These are phyloP conservation scores for Pseudochirops corinnae DNA, from an alignment of 2,797 vertebrate genomes.

Conservation along the genomic window DNA sequence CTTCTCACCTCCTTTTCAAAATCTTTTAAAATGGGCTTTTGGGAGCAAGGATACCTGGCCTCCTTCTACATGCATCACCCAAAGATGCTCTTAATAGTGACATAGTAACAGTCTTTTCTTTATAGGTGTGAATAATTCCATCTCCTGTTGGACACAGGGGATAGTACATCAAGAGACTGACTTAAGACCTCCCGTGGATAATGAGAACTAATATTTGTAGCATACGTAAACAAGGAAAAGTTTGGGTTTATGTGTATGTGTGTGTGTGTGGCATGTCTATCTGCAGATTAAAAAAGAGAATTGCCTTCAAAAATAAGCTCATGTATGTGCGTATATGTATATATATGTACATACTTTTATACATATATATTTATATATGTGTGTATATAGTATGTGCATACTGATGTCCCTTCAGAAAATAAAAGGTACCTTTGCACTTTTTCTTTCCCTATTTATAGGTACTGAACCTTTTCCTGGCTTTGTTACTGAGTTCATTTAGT, in stretches of 20 bases:
- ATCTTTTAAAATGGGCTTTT: not conserved
- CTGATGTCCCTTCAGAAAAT: not conserved
- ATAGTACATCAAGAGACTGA: accelerated
- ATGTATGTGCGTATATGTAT: not conserved
- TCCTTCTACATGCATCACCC: not conserved
- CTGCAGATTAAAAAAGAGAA: not conserved
- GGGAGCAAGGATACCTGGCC: not conserved
- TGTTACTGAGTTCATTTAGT: conserved; percentile 97
- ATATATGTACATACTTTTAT: not conserved
- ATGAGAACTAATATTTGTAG: not conserved
- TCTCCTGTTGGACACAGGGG: not conserved
- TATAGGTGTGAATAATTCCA: not conserved
- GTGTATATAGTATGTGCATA: not conserved
- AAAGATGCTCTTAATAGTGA: not conserved
- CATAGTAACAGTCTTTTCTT: not conserved
- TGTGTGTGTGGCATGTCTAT: not conserved
- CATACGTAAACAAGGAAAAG: not conserved
- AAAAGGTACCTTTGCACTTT: conserved; percentile 32
- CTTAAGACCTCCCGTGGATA: not conserved
- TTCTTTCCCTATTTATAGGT: conserved; percentile 85
- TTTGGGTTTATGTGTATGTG: too few species aligned
- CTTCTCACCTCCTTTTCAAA: not conserved
- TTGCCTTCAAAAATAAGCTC: not conserved
- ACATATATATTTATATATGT: not conserved
- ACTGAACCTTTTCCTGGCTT: conserved; percentile 96